phyloP scores from a whole-genome alignment of 2,797 vertebrate genomes.

The Danio tinwini region DNA sequence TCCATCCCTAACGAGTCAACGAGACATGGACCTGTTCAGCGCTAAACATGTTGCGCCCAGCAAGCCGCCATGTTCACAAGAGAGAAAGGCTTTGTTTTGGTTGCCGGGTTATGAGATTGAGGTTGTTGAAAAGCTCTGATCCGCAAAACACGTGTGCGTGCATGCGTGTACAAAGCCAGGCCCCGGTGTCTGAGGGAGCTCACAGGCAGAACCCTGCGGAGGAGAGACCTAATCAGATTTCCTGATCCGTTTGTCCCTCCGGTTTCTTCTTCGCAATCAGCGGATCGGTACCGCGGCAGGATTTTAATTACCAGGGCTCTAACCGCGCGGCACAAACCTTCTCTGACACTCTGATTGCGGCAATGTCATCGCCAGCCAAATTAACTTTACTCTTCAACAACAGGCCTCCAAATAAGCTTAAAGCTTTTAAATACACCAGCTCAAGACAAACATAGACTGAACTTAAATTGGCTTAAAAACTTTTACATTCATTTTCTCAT shows the following conservation, averaged over 20 bases:
- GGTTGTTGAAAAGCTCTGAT: conserved; percentile 57
- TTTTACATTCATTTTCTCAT: conserved; percentile 37
- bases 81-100: conserved; percentile 59
- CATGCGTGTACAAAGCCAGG: conserved; percentile 36
- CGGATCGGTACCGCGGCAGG: conserved; percentile 74
- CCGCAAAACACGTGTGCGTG: conserved; percentile 45
- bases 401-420: conserved; percentile 24
- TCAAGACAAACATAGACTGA: conserved; percentile 13
- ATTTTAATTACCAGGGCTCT: conserved; percentile 76
- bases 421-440: conserved; percentile 34
- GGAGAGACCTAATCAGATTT: conserved; percentile 69
- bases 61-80: conserved; percentile 51
- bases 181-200: conserved; percentile 55
- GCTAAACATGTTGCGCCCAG: conserved; percentile 45
- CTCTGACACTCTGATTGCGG: conserved; percentile 63
- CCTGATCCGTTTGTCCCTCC: conserved; percentile 69
- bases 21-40: conserved; percentile 46
- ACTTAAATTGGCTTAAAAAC: conserved; percentile 47
- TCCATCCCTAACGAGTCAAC: conserved; percentile 43
- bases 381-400: conserved; percentile 37
- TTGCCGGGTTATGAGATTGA: conserved; percentile 59
- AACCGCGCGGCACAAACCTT: conserved; percentile 40
- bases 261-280: conserved; percentile 74
- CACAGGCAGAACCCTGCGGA: conserved; percentile 45
- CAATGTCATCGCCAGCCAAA: conserved; percentile 69